Conservation (phyloP, 2,888 invertebrate genomes). For the Parthenolecanium corni region DNA sequence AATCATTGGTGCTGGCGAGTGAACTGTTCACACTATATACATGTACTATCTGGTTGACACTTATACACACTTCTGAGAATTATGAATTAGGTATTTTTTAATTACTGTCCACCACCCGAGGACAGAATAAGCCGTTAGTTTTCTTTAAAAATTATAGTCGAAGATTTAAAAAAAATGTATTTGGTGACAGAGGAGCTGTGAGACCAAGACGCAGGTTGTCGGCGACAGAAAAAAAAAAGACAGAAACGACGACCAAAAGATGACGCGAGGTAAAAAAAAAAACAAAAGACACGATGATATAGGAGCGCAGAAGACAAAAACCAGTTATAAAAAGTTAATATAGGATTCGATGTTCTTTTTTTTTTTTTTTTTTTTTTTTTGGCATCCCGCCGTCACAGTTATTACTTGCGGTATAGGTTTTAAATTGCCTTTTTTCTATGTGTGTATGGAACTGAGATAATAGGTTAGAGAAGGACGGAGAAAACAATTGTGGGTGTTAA, state of each 20-base stretch:
- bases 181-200: conserved; percentile 8
- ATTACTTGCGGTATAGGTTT: conserved; percentile 29
- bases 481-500: conserved; percentile 28
- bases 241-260: neutral
- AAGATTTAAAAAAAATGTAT: neutral
- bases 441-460: conserved; percentile 1
- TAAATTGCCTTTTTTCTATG: conserved; percentile 27
- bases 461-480: conserved; percentile 2
- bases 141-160: too few species aligned
- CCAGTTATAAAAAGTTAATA: conserved; percentile 26
- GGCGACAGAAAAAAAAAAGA: conserved; percentile 1
- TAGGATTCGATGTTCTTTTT: conserved; percentile 27
- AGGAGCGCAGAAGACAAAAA: conserved; percentile 11
- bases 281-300: neutral
- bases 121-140: too few species aligned
- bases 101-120: too few species aligned
- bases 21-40: too few species aligned
- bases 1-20: too few species aligned
- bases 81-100: too few species aligned
- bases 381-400: conserved; percentile 29
- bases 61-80: too few species aligned
- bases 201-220: neutral
- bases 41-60: too few species aligned
- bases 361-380: too few species aligned
- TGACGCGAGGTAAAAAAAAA: neutral